Evolutionary conservation across 2,797 vertebrate genomes (phyloP), one percentile per base, ranked within the genome.

Genomic region (Potorous gilbertii): DNA sequence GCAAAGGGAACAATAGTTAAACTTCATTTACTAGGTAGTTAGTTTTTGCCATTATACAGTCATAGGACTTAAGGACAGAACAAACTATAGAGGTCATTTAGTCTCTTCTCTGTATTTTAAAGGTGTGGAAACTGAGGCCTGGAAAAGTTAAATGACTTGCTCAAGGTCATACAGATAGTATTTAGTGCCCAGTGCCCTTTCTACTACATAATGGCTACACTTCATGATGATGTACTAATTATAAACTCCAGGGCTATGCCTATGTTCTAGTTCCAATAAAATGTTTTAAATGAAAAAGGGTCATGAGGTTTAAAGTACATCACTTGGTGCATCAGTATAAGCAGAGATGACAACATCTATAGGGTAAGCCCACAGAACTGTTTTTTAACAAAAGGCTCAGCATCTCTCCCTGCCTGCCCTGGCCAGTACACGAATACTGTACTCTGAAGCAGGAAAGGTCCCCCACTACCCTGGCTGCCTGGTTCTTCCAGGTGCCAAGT

Each of bases 271-370:
- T 94, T 54, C 57, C 16, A 92, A 40, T 87, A 56, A 94, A 92
- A 94, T 89, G 55, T 90, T 91, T 66, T 93, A 94, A 46, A 94
- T 94, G 56, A 90, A 50, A 93, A 95, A 90, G 57, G 90, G 18
- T 46, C 40, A 21, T 55, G 57, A 94, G 14, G 4, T 91, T 96
- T 90, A 92, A 96, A 95, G 91, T 66, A 90, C 34, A 5, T 29
- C 55, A 87, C 1, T 9, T 89, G 91, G 74, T 96, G 87, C 92
- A 52, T 90, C 56, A n/a, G 5, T 28, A 92, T 34, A 62, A 96
- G 92, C 5, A 59, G 87, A 59, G 81, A 92, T 16, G 52, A 56
- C 52, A 56, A 12, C 92, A 94, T 50, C 29, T 57, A 52, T 16
- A 95, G 92, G 92, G 0, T 6, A 1, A 91, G n/a, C 28, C 13